phyloP scores from a whole-genome alignment of 2,888 invertebrate species.

The Drosophila mercatorum region DNA sequence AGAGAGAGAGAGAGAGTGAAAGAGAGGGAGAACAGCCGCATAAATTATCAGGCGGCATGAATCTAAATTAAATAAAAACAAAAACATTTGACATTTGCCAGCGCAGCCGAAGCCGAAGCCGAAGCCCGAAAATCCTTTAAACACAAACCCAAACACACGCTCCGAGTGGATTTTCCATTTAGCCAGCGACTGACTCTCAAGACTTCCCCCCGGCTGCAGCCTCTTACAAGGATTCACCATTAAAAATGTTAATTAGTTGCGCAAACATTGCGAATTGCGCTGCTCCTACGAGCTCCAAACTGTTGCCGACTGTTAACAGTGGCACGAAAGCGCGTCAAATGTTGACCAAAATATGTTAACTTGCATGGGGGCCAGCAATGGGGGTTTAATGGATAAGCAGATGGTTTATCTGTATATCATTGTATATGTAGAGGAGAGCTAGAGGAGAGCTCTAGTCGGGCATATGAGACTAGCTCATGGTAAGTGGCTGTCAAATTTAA shows the following conservation, averaged over 20 bases:
- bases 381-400: no score
- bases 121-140: conserved; percentile 63
- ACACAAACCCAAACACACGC: conserved; percentile 50
- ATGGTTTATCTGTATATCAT: no score
- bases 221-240: conserved; percentile 83
- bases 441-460: no score
- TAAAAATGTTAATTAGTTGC: conserved; percentile 84
- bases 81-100: conserved; percentile 73
- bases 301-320: conserved; percentile 39
- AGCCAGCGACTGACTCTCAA: conserved; percentile 23
- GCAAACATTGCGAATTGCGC: conserved; percentile 72
- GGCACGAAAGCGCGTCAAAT: conserved; percentile 15
- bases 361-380: no score
- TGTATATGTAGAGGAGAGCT: no score
- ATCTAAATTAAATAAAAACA: conserved; percentile 78
- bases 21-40: conserved; percentile 48
- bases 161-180: conserved; percentile 47
- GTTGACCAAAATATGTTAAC: neutral
- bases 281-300: conserved; percentile 19
- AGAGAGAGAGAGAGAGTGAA: neutral
- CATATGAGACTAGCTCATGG: no score
- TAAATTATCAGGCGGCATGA: conserved; percentile 69
- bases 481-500: no score
- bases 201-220: conserved; percentile 31
- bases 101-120: conserved; percentile 16